A percentile compares a stretch with the other conserved stretches of the same genome.
phyloP scores from a whole-genome alignment of 2,113 vertebrate species.

The Dendropsophus ebraccatus region DNA sequence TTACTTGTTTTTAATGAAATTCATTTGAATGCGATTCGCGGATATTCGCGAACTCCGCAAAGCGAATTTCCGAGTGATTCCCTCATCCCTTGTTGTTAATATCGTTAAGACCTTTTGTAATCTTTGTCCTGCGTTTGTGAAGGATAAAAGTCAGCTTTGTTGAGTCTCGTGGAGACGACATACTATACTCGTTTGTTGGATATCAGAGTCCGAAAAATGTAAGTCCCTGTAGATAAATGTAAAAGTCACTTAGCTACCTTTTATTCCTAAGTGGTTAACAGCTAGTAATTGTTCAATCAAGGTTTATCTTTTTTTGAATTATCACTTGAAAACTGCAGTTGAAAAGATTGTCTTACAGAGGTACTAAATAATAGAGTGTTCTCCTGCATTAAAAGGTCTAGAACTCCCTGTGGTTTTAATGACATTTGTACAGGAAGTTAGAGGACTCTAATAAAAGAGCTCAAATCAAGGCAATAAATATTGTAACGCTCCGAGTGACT shows the following conservation, averaged over 20 bases:
- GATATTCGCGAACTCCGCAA: no score
- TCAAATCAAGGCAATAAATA: conserved; percentile 56
- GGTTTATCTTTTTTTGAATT: conserved; percentile 65
- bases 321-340: conserved; percentile 67
- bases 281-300: conserved; percentile 63
- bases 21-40: no score
- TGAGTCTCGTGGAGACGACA: conserved; percentile 41
- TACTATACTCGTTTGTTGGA: conserved; percentile 58
- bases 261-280: conserved; percentile 63
- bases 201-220: conserved; percentile 63
- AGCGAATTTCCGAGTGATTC: no score
- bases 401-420: conserved; percentile 66
- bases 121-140: background rate
- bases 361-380: conserved; percentile 70
- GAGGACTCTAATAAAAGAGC: conserved; percentile 60
- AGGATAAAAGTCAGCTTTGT: conserved; percentile 46
- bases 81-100: background rate
- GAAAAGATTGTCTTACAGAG: conserved; percentile 71
- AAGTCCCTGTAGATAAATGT: conserved; percentile 60
- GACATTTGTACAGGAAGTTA: conserved; percentile 72
- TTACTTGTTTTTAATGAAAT: no score
- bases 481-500: conserved; percentile 51
- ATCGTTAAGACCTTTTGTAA: background rate
- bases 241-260: conserved; percentile 66
- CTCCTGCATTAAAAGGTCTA: conserved; percentile 66